Conservation (phyloP, 2,888 invertebrate species). For the Hydrotaea diabolus region DNA sequence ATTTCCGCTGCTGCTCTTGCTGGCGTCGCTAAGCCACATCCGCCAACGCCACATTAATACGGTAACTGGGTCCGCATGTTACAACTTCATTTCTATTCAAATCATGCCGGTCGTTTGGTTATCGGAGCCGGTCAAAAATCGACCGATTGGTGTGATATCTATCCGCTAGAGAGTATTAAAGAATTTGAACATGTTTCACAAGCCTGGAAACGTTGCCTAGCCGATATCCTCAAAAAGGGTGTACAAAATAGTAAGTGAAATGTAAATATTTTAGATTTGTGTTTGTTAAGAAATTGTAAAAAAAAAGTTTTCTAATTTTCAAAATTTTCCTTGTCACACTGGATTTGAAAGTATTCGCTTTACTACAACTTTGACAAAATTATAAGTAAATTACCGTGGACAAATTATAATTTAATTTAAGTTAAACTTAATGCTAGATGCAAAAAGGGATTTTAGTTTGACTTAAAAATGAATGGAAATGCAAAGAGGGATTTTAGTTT, state of each 20-base stretch:
- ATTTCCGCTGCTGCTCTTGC: slow-evolving; percentile 1
- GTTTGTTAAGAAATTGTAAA: too few relatives aligned
- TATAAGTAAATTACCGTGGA: too few relatives aligned
- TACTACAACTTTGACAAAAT: too few relatives aligned
- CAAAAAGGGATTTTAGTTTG: too few relatives aligned
- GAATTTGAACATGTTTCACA: slow-evolving; percentile 91
- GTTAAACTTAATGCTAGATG: too few relatives aligned
- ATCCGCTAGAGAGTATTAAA: slow-evolving; percentile 92
- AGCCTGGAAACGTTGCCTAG: slow-evolving; percentile 89
- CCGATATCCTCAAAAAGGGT: slow-evolving; percentile 87
- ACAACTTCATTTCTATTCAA: slow-evolving; percentile 91
- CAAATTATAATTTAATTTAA: too few relatives aligned
- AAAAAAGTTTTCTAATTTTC: too few relatives aligned
- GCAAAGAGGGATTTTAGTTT: too few relatives aligned
- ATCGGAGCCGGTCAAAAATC: slow-evolving; percentile 81
- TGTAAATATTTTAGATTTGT: background rate
- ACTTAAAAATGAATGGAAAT: too few relatives aligned
- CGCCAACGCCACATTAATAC: slow-evolving; percentile 15
- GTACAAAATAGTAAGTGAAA: slow-evolving; percentile 62
- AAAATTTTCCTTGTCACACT: too few relatives aligned
- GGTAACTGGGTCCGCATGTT: slow-evolving; percentile 84
- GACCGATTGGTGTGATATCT: slow-evolving; percentile 82
- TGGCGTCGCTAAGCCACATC: background rate
- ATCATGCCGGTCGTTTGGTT: slow-evolving; percentile 86
- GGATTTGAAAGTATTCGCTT: too few relatives aligned